Evolutionary conservation across 2,797 vertebrate genomes (phyloP), one percentile per base, ranked within the genome.

Genomic region (Lepus oiostolus): DNA sequence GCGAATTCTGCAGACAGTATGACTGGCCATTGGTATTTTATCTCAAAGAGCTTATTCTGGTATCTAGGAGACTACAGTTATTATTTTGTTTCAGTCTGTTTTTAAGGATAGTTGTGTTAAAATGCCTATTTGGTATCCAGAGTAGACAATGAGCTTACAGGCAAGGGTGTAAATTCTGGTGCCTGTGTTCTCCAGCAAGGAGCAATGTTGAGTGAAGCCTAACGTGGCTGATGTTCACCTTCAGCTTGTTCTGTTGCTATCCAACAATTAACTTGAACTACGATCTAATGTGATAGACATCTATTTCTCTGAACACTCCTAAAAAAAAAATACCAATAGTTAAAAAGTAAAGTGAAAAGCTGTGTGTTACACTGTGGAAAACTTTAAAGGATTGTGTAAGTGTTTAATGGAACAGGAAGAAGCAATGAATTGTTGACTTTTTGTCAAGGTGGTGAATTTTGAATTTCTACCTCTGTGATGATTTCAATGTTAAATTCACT

Each of bases 181-280:
- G 98, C 98, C 98, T 98, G 7, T 97, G 90, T 95, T 98, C 96
- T 93, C 96, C 98, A 98, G 97, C 97, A 97, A 98, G 97, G 82
- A 97, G 97, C 94, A 95, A 60, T 83, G 93, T 95, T 97, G 97
- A 98, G 96, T 98, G 97, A 98, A 98, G 97, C 98, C 96, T 97
- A 91, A 96, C 91, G 97, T 81, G 91, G 95, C 97, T 97, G 98
- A 98, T 98, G 95, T 91, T 98, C 98, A 98, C 98, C 97, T 98
- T 96, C 84, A 92, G 3, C 95, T 98, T 97, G 89, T 98, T 98
- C 93, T 96, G 94, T 97, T 93, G 94, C 96, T 97, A 98, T 98
- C 97, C 97, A 97, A 90, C 98, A 98, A 97, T 97, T 95, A 98
- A 96, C 94, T 95, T 79, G 88, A 97, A 98, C 92, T 95, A 90